Evolutionary conservation across 2,888 invertebrate genomes (phyloP), one percentile per base, ranked within the genome.

Genomic region (Nasonia oneida): DNA sequence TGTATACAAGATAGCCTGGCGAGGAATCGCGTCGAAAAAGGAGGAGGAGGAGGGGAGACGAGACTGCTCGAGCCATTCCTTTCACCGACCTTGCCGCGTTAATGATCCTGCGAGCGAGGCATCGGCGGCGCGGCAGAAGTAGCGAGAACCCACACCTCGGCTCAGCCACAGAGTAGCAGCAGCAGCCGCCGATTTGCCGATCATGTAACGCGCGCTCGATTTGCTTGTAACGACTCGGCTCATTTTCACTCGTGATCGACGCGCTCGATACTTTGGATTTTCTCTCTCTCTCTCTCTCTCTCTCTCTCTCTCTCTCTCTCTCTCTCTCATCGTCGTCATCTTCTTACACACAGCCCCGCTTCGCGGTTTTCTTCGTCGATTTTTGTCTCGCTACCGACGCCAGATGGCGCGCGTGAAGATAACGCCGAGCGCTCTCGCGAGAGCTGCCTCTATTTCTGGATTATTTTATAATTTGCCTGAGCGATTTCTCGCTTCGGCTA

Each of bases 51-150:
- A 23, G 37, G 23, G 14, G 37, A 71, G 39, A 57, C 73, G 42
- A 47, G 42, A 71, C 39, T 42, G 64, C 77, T 50, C 81, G 88
- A 88, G 88, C 88, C 89, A 86, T 90, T 91, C 91, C 91, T 91
- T 91, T 91, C 91, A 91, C 90, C 89, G 90, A 90, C 91, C 83
- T 83, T 83, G 77, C 71, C 67, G 61, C 61, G 76, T 90, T 91
- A 90, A 91, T 90, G 89, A 90, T 90, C 88, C 57, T 80, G 47
- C 88, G 57, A 61, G 57, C 8, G 47, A 61, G 57, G 57, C 57
- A 61, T 88, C 87, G 83, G 87, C 83, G 42, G 42, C 23, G 71
- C 71, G 42, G 23, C 42, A 42, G 47, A 23, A 88, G 57, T 61
- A 61, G 88, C 87, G 87, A 42, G 76, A 67, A 42, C 70, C 76